Conservation (phyloP, 1,140 invertebrate genomes). For the Hylaeus anthracinus region DNA sequence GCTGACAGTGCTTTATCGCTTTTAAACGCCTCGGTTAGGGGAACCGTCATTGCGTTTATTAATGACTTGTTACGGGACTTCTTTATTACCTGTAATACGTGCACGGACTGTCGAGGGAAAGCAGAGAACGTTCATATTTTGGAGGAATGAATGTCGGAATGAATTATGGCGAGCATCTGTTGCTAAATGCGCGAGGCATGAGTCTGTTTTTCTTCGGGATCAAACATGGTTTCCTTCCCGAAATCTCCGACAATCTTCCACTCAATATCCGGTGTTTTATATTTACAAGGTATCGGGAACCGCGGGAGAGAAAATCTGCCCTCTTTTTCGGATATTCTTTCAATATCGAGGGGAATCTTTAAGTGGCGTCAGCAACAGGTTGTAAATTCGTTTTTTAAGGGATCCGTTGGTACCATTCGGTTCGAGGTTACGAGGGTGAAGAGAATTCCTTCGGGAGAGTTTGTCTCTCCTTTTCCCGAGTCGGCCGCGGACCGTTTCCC, state of each 20-base stretch:
- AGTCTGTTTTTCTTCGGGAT: no score
- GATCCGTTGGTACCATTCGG: slow-evolving; percentile 73
- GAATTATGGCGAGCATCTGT: no score
- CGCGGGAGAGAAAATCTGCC: slow-evolving; percentile 53
- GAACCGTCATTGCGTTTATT: slow-evolving; percentile 15
- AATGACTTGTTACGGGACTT: not conserved
- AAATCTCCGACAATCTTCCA: slow-evolving; percentile 54
- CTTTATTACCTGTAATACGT: not conserved
- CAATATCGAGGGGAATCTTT: slow-evolving; percentile 82
- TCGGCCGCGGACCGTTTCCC: slow-evolving; percentile 1
- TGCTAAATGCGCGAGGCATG: no score
- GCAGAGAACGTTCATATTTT: no score
- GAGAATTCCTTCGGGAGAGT: slow-evolving; percentile 77
- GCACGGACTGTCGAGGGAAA: no score
- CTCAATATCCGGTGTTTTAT: slow-evolving; percentile 77
- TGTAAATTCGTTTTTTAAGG: slow-evolving; percentile 82
- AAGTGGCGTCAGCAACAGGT: slow-evolving; percentile 81
- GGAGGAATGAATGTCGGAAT: not conserved
- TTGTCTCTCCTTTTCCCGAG: slow-evolving; percentile 52
- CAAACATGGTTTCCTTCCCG: not conserved
- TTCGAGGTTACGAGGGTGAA: slow-evolving; percentile 77
- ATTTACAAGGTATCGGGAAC: slow-evolving; percentile 75
- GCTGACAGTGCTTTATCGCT: slow-evolving; percentile 3
- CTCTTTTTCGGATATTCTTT: slow-evolving; percentile 79
- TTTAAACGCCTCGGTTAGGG: slow-evolving; percentile 32